Percentiles rank a stretch among this genome's conserved stretches.
Evolutionary conservation across 2,888 invertebrate genomes (phyloP).

Genomic region (Allygus modestus): DNA sequence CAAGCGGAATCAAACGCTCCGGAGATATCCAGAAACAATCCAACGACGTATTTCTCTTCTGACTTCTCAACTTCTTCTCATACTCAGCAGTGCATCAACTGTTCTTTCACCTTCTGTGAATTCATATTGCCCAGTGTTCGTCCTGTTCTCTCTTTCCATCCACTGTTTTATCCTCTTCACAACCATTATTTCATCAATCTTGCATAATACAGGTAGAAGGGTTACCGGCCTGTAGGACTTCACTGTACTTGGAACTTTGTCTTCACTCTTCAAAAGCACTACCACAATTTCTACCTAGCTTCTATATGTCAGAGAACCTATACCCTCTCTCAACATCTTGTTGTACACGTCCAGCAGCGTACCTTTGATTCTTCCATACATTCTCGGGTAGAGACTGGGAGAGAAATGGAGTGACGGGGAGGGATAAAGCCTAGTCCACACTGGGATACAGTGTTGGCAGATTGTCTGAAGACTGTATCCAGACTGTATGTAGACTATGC

Average conservation of each 20-base stretch:
- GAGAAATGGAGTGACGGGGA: too few species aligned
- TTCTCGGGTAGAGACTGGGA: too few species aligned
- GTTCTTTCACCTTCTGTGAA: not conserved
- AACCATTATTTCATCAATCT: not conserved
- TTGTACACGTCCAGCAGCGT: not conserved
- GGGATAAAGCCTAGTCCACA: too few species aligned
- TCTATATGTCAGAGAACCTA: not conserved
- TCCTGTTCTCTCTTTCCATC: not conserved
- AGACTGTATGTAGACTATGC: too few species aligned
- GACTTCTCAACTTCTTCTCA: not conserved
- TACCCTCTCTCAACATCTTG: constrained; percentile 13
- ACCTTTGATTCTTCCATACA: not conserved
- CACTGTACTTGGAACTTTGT: constrained; percentile 4
- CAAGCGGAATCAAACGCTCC: not conserved
- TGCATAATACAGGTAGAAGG: not conserved
- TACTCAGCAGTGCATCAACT: not conserved
- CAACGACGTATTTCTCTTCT: not conserved
- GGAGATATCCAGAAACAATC: constrained; percentile 8
- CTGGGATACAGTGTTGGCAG: too few species aligned
- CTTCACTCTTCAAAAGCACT: constrained; percentile 11
- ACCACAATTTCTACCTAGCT: not conserved
- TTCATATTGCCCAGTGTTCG: not conserved
- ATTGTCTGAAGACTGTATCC: too few species aligned
- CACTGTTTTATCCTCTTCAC: not conserved
- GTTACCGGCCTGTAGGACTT: constrained; percentile 11